Evolutionary conservation across 2,888 invertebrate genomes (phyloP), one percentile per base, ranked within the genome.

Genomic region (Thecocarcelia acutangulata): DNA sequence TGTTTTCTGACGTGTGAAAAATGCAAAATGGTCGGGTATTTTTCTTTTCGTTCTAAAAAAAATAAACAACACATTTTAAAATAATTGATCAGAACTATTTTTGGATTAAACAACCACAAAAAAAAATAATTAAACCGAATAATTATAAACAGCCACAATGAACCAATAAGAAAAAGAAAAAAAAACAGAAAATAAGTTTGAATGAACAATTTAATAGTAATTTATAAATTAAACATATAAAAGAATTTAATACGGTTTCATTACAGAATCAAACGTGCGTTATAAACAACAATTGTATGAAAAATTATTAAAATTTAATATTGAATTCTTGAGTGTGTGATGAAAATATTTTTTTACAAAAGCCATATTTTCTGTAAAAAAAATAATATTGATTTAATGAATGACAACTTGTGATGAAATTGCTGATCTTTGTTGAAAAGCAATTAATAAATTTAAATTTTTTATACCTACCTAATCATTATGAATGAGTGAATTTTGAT

Each of bases 51-150:
- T 48, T 75, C 28, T 50, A 59, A 64, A 66, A 52, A 33, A 24
- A 33, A 33, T 33, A 33, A 54, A 69, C 37, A 66, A 72, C 78
- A 64, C 50, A 59, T 64, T 78, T 78, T 64, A n/a, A 74, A 82
- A 82, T 79, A 79, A 82, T 79, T 79, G 74, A 82, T 82, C 82
- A 76, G 75, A 79, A 80, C 76, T 83, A 80, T 83, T 80, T 80
- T 83, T 80, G 80, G 72, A 77, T 74, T 59, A 48, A 80, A 64
- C 80, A 83, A 66, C 79, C 68, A 72, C 44, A 21, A 75, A 33
- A 69, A 63, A 56, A 72, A 19, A 46, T 17, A 59, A 44, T 48
- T 21, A 64, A 63, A 42, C 54, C 58, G 12, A 59, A 52, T 44
- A 54, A 64, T 24, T 70, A 33, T 59, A 70, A 83, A 74, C 59